Percentiles rank a stretch among this genome's conserved stretches.
Evolutionary conservation across 2,113 vertebrate genomes (phyloP).

Genomic region (Urocitellus parryii): DNA sequence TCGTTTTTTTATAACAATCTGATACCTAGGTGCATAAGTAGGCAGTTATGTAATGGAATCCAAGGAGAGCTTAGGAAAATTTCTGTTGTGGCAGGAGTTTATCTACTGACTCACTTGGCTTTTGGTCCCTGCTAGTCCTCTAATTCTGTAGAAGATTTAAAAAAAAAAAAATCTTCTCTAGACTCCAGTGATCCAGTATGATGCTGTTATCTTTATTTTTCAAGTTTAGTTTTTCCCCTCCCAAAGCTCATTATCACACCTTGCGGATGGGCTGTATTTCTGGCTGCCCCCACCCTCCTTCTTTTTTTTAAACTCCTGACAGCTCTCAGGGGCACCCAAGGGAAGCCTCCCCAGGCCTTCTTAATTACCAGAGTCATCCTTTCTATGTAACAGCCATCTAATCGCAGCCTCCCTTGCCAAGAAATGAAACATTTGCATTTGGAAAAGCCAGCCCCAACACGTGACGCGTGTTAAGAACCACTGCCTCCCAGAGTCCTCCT

Average conservation of each 20-base stretch:
- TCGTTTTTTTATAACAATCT: neutral
- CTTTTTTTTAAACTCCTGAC: neutral
- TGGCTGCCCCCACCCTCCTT: neutral
- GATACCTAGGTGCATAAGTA: neutral
- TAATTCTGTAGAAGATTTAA: neutral
- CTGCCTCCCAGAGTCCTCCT: slow-evolving; percentile 59
- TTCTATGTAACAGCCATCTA: neutral
- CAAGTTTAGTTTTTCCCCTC: neutral
- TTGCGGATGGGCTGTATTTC: neutral
- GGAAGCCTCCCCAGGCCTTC: slow-evolving; percentile 20
- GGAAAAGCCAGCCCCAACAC: slow-evolving; percentile 70
- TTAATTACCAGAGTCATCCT: slow-evolving; percentile 52
- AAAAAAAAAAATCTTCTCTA: neutral
- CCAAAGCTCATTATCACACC: neutral
- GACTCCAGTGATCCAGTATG: neutral
- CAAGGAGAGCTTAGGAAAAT: slow-evolving; percentile 8
- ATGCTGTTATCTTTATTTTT: slow-evolving; percentile 8
- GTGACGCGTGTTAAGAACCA: neutral
- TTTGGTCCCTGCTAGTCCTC: neutral
- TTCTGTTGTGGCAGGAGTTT: neutral
- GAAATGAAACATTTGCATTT: slow-evolving; percentile 69
- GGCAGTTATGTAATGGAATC: slow-evolving; percentile 17
- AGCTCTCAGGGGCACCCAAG: neutral
- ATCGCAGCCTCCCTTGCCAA: slow-evolving; percentile 40
- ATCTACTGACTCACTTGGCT: slow-evolving; percentile 9